phyloP scores from a whole-genome alignment of 37 sponge, comb jelly and placozoan genomes.

The Aplysina aerophoba region DNA sequence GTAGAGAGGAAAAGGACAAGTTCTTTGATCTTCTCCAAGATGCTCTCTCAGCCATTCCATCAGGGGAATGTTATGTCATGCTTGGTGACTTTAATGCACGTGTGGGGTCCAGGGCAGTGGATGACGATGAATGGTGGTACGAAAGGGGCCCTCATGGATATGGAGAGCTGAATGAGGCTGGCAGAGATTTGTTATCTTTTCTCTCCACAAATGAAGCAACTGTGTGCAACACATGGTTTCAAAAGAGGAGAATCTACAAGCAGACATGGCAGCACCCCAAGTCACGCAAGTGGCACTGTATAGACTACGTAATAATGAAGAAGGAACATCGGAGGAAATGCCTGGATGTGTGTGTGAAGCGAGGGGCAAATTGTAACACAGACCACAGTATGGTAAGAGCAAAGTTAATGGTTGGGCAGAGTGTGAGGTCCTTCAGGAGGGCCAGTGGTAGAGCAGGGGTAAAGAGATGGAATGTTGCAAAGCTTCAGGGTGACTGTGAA shows the following conservation, averaged over 20 bases:
- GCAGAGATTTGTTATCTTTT: slow-evolving; percentile 17
- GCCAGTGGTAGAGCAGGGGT: neutral
- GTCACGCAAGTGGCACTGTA: slow-evolving; percentile 26
- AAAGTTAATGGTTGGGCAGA: slow-evolving; percentile 19
- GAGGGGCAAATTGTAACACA: slow-evolving; percentile 7
- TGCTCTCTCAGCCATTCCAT: slow-evolving; percentile 22
- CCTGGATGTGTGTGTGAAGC: slow-evolving; percentile 22
- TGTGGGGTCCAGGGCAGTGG: slow-evolving; percentile 17
- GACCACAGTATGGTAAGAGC: slow-evolving; percentile 21
- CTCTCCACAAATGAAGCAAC: slow-evolving; percentile 26
- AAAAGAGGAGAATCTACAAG: slow-evolving; percentile 26
- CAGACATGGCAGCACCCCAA: slow-evolving; percentile 35
- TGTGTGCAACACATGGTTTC: slow-evolving; percentile 22
- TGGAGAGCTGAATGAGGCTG: slow-evolving; percentile 36
- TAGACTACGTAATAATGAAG: too few relatives aligned
- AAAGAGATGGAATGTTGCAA: slow-evolving; percentile 22
- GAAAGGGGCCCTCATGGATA: slow-evolving; percentile 24
- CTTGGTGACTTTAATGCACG: slow-evolving; percentile 34
- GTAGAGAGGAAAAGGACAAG: too few relatives aligned
- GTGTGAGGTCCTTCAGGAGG: slow-evolving; percentile 10
- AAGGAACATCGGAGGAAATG: slow-evolving; percentile 9
- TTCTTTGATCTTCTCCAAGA: slow-evolving; percentile 17
- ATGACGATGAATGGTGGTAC: slow-evolving; percentile 23
- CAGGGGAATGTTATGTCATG: slow-evolving; percentile 12
- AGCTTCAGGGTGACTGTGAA: neutral